Evolutionary conservation across 2,888 invertebrate species (phyloP), one percentile per base, ranked within the genome.

Genomic region (Monoplex corrugatus): DNA sequence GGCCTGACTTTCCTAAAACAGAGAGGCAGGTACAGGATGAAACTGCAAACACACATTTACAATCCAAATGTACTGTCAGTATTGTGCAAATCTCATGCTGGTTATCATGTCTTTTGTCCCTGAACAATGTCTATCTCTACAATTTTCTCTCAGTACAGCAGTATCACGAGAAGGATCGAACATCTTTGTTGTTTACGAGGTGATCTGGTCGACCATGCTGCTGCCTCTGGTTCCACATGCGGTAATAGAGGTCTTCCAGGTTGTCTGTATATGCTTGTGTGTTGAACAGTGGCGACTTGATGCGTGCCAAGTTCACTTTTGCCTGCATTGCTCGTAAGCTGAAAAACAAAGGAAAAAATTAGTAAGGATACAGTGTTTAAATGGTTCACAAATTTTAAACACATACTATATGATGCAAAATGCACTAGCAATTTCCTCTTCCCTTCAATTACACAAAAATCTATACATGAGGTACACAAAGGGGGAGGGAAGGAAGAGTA

Each of bases 261-360:
- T 98, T 98, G 92, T 97, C 96, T 72, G 98, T 98, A 96, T 99
- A 99, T 94, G 97, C 97, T 95, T 98, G 97, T 95, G 98, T 98
- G 96, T 98, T 98, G 96, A 99, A 99, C 89, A 99, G 96, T 0
- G 98, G 98, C 94, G 98, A 98, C 78, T 98, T 97, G 38, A 98
- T 97, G 89, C 99, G 97, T 0, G 98, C 98, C 92, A 97, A 97
- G 98, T 98, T 99, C 50, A 99, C 99, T 96, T 98, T 99, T 85
- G 98, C 98, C 92, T 98, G 97, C 94, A 98, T 98, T 86, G 98
- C 98, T 96, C 97, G 98, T 93, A 99, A 97, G 96, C 98, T 98
- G 97, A 94, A 96, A 97, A 88, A 86, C 10, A 68, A 2, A n/a
- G 38, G 32, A 0, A 32, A 83, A 13, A 0, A 45, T 19, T 40